Conservation (phyloP, 2,113 vertebrate genomes). For the Microtus oregoni region DNA sequence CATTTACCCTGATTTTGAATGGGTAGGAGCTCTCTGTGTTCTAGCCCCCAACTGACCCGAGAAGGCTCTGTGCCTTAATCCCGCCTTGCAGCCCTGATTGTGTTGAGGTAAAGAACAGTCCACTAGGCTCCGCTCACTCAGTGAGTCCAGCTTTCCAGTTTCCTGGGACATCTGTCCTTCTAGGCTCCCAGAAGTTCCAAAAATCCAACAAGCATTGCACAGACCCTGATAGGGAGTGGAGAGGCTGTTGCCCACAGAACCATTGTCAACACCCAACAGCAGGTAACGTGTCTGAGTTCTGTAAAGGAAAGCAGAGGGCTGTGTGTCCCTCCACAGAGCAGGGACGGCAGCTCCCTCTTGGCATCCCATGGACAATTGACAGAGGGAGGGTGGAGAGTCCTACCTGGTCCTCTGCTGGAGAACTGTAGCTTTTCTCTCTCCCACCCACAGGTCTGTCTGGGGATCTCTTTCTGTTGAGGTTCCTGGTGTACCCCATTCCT, state of each 20-base stretch:
- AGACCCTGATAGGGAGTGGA: conserved; percentile 87
- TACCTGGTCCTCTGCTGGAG: conserved; percentile 96
- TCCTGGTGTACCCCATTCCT: conserved; percentile 88
- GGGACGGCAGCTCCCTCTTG: neutral
- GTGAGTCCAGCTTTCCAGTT: conserved; percentile 89
- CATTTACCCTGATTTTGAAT: conserved; percentile 89
- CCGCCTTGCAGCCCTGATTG: conserved; percentile 93
- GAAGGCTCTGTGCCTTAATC: conserved; percentile 94
- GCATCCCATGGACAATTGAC: neutral
- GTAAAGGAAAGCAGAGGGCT: neutral
- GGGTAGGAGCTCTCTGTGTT: conserved; percentile 94
- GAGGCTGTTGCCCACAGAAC: neutral
- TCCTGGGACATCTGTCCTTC: conserved; percentile 94
- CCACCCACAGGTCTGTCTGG: conserved; percentile 90
- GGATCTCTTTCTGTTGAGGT: conserved; percentile 88
- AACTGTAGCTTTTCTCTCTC: conserved; percentile 94
- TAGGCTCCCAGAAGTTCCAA: conserved; percentile 93
- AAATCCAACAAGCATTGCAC: conserved; percentile 95
- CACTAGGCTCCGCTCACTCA: conserved; percentile 96
- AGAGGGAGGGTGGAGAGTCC: neutral
- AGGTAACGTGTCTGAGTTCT: neutral
- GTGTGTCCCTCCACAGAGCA: neutral
- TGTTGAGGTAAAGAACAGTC: conserved; percentile 93
- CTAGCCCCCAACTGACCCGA: conserved; percentile 91
- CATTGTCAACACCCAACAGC: neutral